These are phyloP conservation scores for Aphaenogaster ashmeadi DNA, from an alignment of 1,140 invertebrate species.

Conservation along the genomic window DNA sequence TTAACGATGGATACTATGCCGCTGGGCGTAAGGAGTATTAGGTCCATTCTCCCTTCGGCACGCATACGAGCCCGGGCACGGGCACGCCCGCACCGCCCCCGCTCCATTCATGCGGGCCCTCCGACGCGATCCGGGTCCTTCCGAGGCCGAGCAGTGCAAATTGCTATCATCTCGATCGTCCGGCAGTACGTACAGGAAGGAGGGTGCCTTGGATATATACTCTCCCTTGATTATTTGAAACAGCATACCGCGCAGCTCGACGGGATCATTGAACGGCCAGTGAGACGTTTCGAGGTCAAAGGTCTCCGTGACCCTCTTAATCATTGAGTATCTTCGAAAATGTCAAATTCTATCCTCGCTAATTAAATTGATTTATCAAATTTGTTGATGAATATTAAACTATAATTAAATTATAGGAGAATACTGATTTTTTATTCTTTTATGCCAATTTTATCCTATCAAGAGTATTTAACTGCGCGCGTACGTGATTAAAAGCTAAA, in stretches of 20 bases:
- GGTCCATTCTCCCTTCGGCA: constrained; percentile 52
- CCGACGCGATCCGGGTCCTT: constrained; percentile 58
- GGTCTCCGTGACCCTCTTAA: neutral
- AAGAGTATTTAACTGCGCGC: neutral
- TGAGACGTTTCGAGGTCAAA: neutral
- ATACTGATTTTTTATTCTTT: neutral
- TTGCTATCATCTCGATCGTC: constrained; percentile 82
- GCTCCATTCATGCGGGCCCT: constrained; percentile 39
- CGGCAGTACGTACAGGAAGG: constrained; percentile 74
- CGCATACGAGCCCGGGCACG: constrained; percentile 19
- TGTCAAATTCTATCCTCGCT: neutral
- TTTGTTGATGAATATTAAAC: neutral
- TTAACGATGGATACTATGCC: constrained; percentile 34
- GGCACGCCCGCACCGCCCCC: constrained; percentile 28
- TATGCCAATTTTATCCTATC: neutral
- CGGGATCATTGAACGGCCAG: constrained; percentile 46
- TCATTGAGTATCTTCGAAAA: neutral
- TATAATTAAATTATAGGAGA: too few species aligned
- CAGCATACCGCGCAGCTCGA: constrained; percentile 27
- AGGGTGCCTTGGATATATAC: constrained; percentile 77
- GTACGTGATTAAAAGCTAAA: neutral
- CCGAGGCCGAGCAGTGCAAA: constrained; percentile 75
- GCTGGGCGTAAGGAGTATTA: constrained; percentile 38
- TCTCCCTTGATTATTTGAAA: constrained; percentile 65
- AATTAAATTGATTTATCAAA: neutral